Conservation (phyloP, 2,113 vertebrate genomes). For the Bufo gargarizans region DNA sequence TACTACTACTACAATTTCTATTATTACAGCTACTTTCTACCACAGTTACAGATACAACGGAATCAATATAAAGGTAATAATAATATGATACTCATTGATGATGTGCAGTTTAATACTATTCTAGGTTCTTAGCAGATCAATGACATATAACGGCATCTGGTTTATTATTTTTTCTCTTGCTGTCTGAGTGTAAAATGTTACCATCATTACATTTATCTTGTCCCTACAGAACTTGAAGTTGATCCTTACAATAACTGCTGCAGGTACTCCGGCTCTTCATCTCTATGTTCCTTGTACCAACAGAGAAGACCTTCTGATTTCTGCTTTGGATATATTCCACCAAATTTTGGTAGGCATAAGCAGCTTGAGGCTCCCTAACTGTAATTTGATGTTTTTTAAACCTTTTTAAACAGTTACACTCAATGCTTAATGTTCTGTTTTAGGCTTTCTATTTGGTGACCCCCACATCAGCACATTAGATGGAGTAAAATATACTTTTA, state of each 20-base stretch:
- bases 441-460: slow-evolving; percentile 59
- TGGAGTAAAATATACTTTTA: slow-evolving; percentile 59
- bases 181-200: background rate
- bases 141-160: too few relatives aligned
- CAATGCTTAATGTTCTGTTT: background rate
- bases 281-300: slow-evolving; percentile 31
- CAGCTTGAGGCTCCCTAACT: background rate
- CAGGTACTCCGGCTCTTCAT: slow-evolving; percentile 29
- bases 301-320: slow-evolving; percentile 38
- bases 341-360: background rate
- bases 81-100: background rate
- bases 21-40: background rate
- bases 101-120: background rate
- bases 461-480: slow-evolving; percentile 59
- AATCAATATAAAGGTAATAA: slow-evolving; percentile 30
- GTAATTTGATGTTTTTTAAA: background rate
- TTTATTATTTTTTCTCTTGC: background rate
- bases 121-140: background rate
- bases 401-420: background rate
- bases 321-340: slow-evolving; percentile 36
- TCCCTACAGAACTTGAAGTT: slow-evolving; percentile 28
- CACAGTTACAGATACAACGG: background rate
- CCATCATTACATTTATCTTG: background rate
- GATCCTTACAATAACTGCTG: slow-evolving; percentile 54
- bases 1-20: background rate